Conservation (phyloP, 2,888 invertebrate species). For the Cryptocheilus praepositus region DNA sequence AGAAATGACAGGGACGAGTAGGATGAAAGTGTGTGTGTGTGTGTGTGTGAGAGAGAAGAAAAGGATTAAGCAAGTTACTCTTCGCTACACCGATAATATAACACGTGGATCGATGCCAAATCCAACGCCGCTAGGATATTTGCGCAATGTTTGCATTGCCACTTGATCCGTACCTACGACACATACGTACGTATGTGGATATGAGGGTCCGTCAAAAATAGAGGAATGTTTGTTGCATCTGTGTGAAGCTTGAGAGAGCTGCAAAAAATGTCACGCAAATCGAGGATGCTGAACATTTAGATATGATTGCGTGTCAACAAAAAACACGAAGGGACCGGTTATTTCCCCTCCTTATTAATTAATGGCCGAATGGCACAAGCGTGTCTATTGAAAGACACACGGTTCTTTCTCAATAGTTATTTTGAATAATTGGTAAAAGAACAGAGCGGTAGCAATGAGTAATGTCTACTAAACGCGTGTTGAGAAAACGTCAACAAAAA, state of each 20-base stretch:
- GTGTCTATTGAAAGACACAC: no score
- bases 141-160: slow-evolving; percentile 50
- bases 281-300: no score
- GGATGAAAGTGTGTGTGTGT: no score
- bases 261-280: not conserved
- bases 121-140: slow-evolving; percentile 46
- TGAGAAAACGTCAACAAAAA: no score
- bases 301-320: no score
- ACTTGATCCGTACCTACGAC: slow-evolving; percentile 44
- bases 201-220: not conserved
- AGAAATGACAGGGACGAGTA: not conserved
- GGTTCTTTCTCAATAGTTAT: no score
- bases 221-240: not conserved
- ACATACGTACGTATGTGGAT: not conserved
- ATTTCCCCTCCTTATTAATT: no score
- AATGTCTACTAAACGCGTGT: no score
- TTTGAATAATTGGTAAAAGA: no score
- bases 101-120: slow-evolving; percentile 58
- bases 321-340: no score
- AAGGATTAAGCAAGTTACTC: slow-evolving; percentile 20
- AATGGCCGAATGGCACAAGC: no score
- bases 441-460: no score
- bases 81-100: slow-evolving; percentile 49
- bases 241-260: not conserved
- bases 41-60: not conserved